Percentiles rank a stretch among this genome's conserved stretches.
phyloP scores from a whole-genome alignment of 1,140 invertebrate species.

The Plutomurus gul region DNA sequence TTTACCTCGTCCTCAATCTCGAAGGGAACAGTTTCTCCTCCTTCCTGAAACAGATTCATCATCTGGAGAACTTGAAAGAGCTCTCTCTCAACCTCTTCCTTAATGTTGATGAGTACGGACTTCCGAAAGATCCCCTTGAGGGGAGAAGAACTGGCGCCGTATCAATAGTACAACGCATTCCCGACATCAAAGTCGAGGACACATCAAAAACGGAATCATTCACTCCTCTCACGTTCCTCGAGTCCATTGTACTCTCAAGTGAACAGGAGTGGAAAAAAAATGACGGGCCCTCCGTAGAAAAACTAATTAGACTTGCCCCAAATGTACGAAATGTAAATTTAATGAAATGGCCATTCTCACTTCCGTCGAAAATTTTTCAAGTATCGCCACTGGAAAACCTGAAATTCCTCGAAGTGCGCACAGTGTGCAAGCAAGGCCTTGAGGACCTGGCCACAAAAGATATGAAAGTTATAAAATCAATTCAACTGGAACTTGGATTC shows the following conservation, averaged over 20 bases:
- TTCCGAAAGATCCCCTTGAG: background rate
- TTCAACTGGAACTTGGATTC: background rate
- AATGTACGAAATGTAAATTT: slow-evolving; percentile 42
- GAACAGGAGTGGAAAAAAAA: slow-evolving; percentile 32
- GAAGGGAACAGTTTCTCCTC: slow-evolving; percentile 20
- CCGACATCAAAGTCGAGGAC: background rate
- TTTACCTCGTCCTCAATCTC: slow-evolving; percentile 10
- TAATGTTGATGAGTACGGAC: background rate
- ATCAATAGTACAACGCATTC: background rate
- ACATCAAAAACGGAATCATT: background rate
- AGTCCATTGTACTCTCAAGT: slow-evolving; percentile 34
- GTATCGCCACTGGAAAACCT: background rate
- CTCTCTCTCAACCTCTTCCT: slow-evolving; percentile 33
- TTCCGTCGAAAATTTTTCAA: slow-evolving; percentile 1
- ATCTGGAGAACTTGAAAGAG: slow-evolving; percentile 31
- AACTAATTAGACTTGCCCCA: background rate
- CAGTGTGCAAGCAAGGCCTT: background rate
- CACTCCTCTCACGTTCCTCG: background rate
- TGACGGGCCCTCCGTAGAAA: background rate
- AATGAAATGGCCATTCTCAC: slow-evolving; percentile 37
- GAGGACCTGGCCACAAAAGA: background rate
- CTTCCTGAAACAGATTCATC: background rate
- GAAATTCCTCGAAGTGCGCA: slow-evolving; percentile 1
- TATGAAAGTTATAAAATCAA: background rate
- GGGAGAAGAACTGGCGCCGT: background rate